Evolutionary conservation across 1,140 invertebrate genomes (phyloP), one percentile per base, ranked within the genome.

Genomic region (Dryas iulia): DNA sequence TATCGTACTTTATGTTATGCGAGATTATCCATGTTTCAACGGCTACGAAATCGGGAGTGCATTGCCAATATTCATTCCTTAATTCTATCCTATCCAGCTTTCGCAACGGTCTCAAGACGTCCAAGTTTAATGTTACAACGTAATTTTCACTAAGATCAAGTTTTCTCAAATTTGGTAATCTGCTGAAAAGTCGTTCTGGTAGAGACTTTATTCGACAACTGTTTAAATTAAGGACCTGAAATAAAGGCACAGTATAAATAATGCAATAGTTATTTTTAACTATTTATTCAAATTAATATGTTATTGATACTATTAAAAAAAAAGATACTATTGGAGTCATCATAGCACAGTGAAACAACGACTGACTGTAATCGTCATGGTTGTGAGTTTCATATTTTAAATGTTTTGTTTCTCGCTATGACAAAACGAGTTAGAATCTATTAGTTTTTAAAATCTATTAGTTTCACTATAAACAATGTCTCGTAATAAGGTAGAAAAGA

Each of bases 61-160:
- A 93, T 57, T 81, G 74, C 78, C 89, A 92, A 65, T 86, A 83
- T 39, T 92, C 93, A 33, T 89, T 91, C 4, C 83, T 73, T 8
- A 92, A 61, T 74, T 90, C 82, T 26, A 93, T 53, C 59, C 84
- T 82, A 23, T 89, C 78, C 52, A 93, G 68, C 53, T 90, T 91
- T 30, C 70, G 75, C 28, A 93, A 58, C 3, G 89, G 89, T 59
- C 76, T 70, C 8, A 93, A 67, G 4, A 90, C 74, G n/a, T 85
- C 78, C 10, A 84, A 74, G 33, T 79, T 83, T 10, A 93, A 62
- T n/a, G 84, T 81, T 3, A 90, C 82, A 53, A 93, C 76, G 60
- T 91, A 91, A 66, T 93, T 93, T 66, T 91, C 86, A 26, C 91
- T 92, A 30, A 93, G 69, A 78, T 93, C 92, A 62, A 93, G 72